Conservation (phyloP, 2,113 vertebrate genomes). For the Coptodon bakossiorum region DNA sequence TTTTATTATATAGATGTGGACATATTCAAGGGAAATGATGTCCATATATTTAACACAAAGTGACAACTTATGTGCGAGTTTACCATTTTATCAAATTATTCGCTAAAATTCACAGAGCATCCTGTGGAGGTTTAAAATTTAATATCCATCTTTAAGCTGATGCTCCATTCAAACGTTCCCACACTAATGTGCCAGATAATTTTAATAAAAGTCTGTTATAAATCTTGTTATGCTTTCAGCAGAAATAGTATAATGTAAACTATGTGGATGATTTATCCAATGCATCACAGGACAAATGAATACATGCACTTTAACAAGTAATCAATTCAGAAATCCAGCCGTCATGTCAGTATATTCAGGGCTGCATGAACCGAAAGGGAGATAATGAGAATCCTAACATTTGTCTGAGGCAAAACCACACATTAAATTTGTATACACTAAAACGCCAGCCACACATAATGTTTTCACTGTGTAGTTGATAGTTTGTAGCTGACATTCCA, state of each 20-base stretch:
- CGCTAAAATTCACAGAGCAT: neutral
- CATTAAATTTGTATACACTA: neutral
- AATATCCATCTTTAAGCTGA: neutral
- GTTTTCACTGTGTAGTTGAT: neutral
- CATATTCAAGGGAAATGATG: neutral
- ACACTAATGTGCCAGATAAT: neutral
- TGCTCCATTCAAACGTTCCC: neutral
- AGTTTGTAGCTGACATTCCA: neutral
- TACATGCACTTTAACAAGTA: neutral
- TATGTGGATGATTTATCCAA: neutral
- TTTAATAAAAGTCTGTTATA: neutral
- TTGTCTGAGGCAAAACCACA: accelerated
- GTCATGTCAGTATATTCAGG: neutral
- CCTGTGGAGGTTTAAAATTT: neutral
- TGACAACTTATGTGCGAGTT: neutral
- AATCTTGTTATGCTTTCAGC: neutral
- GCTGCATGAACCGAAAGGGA: neutral
- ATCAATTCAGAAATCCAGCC: neutral
- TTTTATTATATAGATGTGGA: neutral
- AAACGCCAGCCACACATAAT: neutral
- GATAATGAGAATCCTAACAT: neutral
- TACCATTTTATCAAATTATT: neutral
- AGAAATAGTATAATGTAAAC: neutral
- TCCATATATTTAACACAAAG: neutral
- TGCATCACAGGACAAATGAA: neutral